Evolutionary conservation across 2,888 invertebrate species (phyloP), one percentile per base, ranked within the genome.

Genomic region (Eristalinus aeneus): DNA sequence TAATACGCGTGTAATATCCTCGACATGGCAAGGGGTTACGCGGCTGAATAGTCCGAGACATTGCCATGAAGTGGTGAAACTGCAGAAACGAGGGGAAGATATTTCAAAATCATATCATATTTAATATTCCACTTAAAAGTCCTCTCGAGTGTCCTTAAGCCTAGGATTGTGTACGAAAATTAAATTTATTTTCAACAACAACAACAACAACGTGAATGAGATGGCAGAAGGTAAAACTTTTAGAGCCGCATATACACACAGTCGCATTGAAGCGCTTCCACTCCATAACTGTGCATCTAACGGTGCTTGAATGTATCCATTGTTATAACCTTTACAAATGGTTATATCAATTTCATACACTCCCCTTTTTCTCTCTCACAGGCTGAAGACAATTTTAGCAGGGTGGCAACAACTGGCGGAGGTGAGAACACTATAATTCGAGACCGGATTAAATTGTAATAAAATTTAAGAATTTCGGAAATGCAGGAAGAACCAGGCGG

Each of bases 111-210:
- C 46, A 79, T 69, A 74, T 83, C 78, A 79, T 83, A 83, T 83
- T 83, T 83, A 79, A 83, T 83, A 83, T 83, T 83, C 83, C 74
- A 83, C 83, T 83, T 83, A 83, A 83, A 83, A 83, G 74, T 74
- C 64, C 60, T 79, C 69, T 83, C 78, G 65, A 83, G 83, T 83
- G 74, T 83, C 79, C 83, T 83, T 83, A 83, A 74, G 83, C 60
- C 79, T 31, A 63, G 69, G 54, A 79, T 83, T 69, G 65, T 68
- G 73, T 74, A 74, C 36, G 64, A 78, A 27, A 83, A 83, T 79
- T 83, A 78, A 83, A 83, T 83, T 83, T 83, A 60, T 74, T 74
- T 64, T 65, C 53, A 36, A 60, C 60, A 34, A 73, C 60, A 46
- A 46, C 12, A 46, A 53, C 36, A 20, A 67, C 32, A 64, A 53